Evolutionary conservation across 1,140 invertebrate genomes (phyloP).

Genomic region (Whitmania pigra): DNA sequence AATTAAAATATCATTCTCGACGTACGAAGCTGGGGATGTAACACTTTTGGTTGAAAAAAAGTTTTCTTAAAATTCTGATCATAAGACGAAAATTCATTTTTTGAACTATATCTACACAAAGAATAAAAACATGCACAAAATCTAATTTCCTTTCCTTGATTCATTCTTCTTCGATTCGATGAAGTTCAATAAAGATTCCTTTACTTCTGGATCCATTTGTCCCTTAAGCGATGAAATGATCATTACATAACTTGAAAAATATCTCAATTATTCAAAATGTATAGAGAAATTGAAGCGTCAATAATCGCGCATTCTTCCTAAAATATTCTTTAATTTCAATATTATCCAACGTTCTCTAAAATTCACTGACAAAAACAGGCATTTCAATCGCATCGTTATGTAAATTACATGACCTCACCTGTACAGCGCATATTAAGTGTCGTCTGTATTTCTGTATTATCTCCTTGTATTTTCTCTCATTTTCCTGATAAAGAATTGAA

Average conservation of each 20-base stretch:
- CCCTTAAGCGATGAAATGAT: neutral
- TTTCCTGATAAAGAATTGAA: neutral
- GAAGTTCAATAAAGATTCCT: neutral
- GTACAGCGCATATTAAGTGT: constrained; percentile 6
- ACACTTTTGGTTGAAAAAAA: neutral
- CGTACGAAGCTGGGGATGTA: neutral
- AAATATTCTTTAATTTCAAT: neutral
- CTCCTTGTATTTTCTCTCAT: constrained; percentile 5
- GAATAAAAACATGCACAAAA: neutral
- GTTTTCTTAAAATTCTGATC: neutral
- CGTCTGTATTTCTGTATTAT: constrained; percentile 1
- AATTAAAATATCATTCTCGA: neutral
- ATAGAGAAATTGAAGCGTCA: neutral
- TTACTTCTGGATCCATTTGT: constrained; percentile 9
- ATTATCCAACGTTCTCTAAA: neutral
- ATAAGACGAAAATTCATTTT: constrained; percentile 1
- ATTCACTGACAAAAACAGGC: neutral
- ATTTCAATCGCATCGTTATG: neutral
- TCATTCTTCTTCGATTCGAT: constrained; percentile 1
- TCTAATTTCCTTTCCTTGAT: constrained; percentile 2
- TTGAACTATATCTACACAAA: neutral
- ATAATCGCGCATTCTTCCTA: neutral
- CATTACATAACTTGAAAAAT: neutral
- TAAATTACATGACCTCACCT: neutral
- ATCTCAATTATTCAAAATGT: constrained; percentile 2